Conservation (phyloP, 2,113 vertebrate genomes). For the Leucosticte australis region DNA sequence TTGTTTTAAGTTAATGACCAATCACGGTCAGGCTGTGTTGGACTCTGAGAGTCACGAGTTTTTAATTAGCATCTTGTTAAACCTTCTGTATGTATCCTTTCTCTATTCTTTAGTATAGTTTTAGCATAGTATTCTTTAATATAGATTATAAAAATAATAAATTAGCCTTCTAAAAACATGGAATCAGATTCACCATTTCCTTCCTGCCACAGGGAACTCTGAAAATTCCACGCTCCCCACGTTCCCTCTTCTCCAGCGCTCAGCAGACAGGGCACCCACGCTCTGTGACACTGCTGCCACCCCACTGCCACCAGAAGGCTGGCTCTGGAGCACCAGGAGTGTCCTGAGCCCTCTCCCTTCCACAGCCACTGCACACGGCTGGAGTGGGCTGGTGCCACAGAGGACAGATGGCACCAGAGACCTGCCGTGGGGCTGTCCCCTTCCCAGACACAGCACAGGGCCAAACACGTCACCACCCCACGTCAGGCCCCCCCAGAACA, state of each 20-base stretch:
- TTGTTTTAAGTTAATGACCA: too few relatives aligned
- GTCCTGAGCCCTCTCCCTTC: not conserved
- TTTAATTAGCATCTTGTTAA: too few relatives aligned
- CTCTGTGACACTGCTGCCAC: too few relatives aligned
- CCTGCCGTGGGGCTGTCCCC: not conserved
- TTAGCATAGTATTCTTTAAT: too few relatives aligned
- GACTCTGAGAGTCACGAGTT: too few relatives aligned
- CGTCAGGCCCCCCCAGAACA: fast-evolving
- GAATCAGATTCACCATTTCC: too few relatives aligned
- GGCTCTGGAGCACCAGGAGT: not conserved
- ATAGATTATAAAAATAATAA: too few relatives aligned
- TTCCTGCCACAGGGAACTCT: too few relatives aligned
- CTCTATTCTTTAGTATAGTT: too few relatives aligned
- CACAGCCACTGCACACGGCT: not conserved
- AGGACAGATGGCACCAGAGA: fast-evolving
- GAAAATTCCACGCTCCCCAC: fast-evolving
- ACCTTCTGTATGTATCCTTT: too few relatives aligned
- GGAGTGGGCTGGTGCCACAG: not conserved
- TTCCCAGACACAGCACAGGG: not conserved
- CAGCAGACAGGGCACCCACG: not conserved
- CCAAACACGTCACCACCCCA: fast-evolving
- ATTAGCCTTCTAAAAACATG: too few relatives aligned
- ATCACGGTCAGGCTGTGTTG: too few relatives aligned
- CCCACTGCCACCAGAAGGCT: not conserved
- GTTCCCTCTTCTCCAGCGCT: fast-evolving